Evolutionary conservation across 2,797 vertebrate genomes (phyloP).

Genomic region (Morus bassanus): DNA sequence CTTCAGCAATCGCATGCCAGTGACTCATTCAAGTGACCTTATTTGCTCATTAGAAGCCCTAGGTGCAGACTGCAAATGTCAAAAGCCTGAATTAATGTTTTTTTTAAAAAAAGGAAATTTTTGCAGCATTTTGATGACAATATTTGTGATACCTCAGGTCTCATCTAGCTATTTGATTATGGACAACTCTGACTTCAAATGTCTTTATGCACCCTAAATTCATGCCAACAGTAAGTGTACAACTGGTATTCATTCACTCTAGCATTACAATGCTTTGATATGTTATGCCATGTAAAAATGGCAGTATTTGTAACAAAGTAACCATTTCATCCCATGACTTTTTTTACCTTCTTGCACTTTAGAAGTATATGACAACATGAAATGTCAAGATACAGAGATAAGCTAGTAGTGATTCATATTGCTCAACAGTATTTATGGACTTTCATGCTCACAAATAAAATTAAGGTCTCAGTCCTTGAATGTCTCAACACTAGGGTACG

Average conservation of each 20-base stretch:
- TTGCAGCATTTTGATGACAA: constrained; percentile 55
- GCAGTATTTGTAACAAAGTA: neutral
- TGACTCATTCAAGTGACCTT: constrained; percentile 72
- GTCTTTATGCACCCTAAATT: neutral
- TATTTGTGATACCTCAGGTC: constrained; percentile 15
- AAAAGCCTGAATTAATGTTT: constrained; percentile 59
- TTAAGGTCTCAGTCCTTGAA: neutral
- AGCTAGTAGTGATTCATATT: neutral
- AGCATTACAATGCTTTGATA: neutral
- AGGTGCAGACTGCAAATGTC: constrained; percentile 69
- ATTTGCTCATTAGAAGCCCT: constrained; percentile 72
- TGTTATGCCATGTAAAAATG: neutral
- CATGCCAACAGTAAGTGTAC: neutral
- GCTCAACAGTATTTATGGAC: neutral
- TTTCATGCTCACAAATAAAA: neutral
- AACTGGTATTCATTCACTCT: neutral
- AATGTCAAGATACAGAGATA: neutral
- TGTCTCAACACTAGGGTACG: neutral
- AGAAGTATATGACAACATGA: neutral
- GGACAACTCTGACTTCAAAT: neutral
- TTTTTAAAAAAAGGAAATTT: neutral
- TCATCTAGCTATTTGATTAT: constrained; percentile 16
- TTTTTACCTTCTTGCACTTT: neutral
- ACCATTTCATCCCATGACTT: neutral
- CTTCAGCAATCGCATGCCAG: constrained; percentile 42